Percentiles rank a stretch among this genome's conserved stretches.
phyloP scores from a whole-genome alignment of 2,888 invertebrate species.

The Cyclophora punctaria region DNA sequence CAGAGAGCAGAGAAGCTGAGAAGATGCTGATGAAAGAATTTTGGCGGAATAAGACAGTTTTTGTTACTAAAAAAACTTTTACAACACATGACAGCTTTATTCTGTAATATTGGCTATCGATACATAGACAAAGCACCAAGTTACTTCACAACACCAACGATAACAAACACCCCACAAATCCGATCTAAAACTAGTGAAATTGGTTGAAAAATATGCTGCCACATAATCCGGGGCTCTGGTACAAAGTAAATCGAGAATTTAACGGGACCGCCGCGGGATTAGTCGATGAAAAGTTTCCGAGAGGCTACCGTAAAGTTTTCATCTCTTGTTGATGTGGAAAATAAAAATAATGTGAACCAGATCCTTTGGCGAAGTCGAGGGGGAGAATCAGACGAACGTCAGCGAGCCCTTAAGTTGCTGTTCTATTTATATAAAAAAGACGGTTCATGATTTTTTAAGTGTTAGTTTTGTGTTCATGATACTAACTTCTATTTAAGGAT shows the following conservation, averaged over 20 bases:
- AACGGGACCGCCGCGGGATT: slow-evolving; percentile 59
- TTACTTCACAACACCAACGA: slow-evolving; percentile 32
- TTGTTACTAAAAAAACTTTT: no score
- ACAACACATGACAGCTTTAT: no score
- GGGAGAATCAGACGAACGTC: no score
- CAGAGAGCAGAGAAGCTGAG: not conserved
- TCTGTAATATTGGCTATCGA: no score
- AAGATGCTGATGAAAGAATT: no score
- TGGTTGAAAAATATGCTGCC: slow-evolving; percentile 64
- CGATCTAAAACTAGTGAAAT: slow-evolving; percentile 48
- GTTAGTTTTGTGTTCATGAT: no score
- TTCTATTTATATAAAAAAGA: no score
- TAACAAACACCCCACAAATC: slow-evolving; percentile 56
- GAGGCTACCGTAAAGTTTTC: slow-evolving; percentile 52
- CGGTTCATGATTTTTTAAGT: no score
- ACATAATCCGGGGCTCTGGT: slow-evolving; percentile 52
- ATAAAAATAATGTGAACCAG: slow-evolving; percentile 39
- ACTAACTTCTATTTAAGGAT: not conserved
- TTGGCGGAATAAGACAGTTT: no score
- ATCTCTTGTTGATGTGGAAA: slow-evolving; percentile 61
- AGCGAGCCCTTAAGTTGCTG: no score
- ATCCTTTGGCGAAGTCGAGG: slow-evolving; percentile 19
- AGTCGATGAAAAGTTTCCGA: slow-evolving; percentile 56
- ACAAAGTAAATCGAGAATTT: slow-evolving; percentile 69
- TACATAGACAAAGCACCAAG: no score